Percentiles rank a stretch among this genome's conserved stretches.
Evolutionary conservation across 2,797 vertebrate genomes (phyloP).

Genomic region (Hippocampus kuda): DNA sequence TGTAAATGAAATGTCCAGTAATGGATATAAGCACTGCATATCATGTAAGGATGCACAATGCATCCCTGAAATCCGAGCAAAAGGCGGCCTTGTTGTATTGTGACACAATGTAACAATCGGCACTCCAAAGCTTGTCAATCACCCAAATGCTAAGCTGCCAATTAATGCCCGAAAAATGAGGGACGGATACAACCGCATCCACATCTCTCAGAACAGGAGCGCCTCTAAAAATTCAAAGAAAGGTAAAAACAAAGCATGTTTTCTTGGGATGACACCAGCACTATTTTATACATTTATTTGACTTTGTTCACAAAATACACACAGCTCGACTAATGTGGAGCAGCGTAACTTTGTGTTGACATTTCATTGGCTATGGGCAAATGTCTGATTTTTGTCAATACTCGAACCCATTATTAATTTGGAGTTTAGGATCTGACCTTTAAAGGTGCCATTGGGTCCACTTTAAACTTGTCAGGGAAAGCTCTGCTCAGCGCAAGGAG

Average conservation of each 20-base stretch:
- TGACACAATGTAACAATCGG: neutral
- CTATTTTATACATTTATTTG: no score
- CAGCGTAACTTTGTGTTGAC: neutral
- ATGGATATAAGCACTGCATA: neutral
- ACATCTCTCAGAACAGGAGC: neutral
- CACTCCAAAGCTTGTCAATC: conserved; percentile 27
- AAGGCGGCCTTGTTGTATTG: neutral
- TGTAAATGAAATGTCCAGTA: neutral
- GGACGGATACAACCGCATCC: neutral
- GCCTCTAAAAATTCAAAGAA: neutral
- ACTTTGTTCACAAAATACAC: neutral
- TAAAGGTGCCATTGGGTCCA: conserved; percentile 69
- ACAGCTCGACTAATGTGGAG: neutral
- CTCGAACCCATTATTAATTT: neutral
- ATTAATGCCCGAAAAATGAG: conserved; percentile 37
- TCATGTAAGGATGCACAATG: neutral
- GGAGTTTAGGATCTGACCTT: conserved; percentile 57
- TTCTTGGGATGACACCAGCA: neutral
- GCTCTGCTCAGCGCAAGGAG: conserved; percentile 80
- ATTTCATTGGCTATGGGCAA: no score
- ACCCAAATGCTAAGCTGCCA: conserved; percentile 60
- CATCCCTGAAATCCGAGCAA: neutral
- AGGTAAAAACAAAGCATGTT: neutral
- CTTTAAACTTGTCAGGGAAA: conserved; percentile 84
- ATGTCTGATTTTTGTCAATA: neutral